phyloP scores from a whole-genome alignment of 2,797 vertebrate genomes.

The Neopelma chrysocephalum region DNA sequence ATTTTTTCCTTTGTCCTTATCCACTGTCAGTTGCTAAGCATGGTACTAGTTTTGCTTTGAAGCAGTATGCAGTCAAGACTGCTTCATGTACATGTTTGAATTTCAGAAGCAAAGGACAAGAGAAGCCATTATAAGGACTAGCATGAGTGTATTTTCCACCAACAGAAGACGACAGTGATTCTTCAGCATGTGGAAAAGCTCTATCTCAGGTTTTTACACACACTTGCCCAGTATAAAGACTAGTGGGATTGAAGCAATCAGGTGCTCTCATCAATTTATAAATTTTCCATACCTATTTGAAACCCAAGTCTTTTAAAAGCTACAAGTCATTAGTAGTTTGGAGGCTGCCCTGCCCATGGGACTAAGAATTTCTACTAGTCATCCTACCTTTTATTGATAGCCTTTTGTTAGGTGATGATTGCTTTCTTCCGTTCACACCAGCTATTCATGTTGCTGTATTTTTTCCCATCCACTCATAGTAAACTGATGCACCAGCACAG shows the following conservation, averaged over 20 bases:
- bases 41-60: neutral
- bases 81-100: neutral
- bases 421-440: conserved; percentile 22
- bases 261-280: neutral
- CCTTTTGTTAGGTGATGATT: conserved; percentile 20
- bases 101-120: neutral
- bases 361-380: conserved; percentile 1
- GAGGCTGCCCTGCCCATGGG: neutral
- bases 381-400: neutral
- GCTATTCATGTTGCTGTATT: conserved; percentile 37
- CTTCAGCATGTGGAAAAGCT: neutral
- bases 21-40: neutral
- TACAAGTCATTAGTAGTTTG: neutral
- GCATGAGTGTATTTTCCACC: neutral
- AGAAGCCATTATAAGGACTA: neutral
- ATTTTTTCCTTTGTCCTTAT: neutral
- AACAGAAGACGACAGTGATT: neutral
- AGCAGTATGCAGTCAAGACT: neutral
- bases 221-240: neutral
- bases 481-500: conserved; percentile 16
- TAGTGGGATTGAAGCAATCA: neutral
- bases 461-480: conserved; percentile 18
- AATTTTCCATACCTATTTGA: neutral
- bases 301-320: neutral
- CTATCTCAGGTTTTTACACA: neutral